phyloP scores from a whole-genome alignment of 2,113 vertebrate genomes.

The Ochotona princeps region DNA sequence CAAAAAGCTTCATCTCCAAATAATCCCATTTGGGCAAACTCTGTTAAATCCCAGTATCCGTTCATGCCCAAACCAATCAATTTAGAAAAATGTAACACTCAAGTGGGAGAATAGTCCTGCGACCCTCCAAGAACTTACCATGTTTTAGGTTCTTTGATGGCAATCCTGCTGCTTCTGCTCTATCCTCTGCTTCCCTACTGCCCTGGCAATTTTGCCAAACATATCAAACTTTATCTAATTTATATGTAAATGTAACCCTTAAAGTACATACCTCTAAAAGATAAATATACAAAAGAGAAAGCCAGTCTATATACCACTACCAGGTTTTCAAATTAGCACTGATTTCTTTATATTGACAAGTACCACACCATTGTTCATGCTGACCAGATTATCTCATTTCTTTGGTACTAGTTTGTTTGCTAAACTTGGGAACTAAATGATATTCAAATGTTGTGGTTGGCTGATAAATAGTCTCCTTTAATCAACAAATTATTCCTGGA shows the following conservation, averaged over 20 bases:
- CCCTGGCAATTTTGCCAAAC: not conserved
- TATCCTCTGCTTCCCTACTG: not conserved
- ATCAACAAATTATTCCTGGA: not conserved
- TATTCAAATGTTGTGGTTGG: not conserved
- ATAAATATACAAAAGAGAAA: not conserved
- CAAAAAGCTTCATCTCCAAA: not conserved
- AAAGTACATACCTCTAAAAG: not conserved
- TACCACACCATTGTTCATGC: not conserved
- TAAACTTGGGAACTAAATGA: not conserved
- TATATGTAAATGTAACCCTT: not conserved
- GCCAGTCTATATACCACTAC: not conserved
- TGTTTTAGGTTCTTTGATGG: not conserved
- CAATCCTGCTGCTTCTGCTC: not conserved
- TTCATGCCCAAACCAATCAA: not conserved
- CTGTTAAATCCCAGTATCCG: not conserved
- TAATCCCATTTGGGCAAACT: not conserved
- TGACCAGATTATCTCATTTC: not conserved
- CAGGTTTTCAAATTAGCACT: not conserved
- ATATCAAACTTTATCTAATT: not conserved
- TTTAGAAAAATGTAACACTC: constrained; percentile 2
- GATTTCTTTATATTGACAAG: not conserved
- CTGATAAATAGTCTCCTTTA: not conserved
- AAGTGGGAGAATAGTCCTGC: not conserved
- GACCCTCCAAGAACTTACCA: not conserved
- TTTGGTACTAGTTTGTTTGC: not conserved